Evolutionary conservation across 2,113 vertebrate species (phyloP).

Genomic region (Mesembrinibis cayennensis): DNA sequence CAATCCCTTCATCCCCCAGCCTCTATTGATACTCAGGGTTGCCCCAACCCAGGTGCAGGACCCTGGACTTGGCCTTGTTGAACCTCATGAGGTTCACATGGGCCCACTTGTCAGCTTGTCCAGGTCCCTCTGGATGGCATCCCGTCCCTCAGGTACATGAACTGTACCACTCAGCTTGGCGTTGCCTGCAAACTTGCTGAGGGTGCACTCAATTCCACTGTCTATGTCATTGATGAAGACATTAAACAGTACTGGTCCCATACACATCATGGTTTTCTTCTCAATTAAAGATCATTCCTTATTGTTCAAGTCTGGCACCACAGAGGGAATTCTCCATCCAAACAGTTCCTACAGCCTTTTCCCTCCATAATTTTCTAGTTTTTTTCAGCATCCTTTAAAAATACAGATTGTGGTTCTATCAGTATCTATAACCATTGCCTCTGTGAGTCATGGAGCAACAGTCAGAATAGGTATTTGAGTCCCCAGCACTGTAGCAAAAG

Average conservation of each 20-base stretch:
- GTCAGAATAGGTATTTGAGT: background rate
- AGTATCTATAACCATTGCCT: background rate
- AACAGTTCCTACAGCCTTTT: background rate
- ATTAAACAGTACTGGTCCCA: background rate
- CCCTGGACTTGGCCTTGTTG: background rate
- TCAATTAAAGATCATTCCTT: background rate
- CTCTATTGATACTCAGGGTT: rapidly evolving
- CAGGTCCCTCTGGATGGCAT: background rate
- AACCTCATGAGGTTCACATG: background rate
- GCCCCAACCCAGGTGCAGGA: background rate
- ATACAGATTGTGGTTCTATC: background rate
- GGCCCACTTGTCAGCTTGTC: background rate
- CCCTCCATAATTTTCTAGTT: background rate
- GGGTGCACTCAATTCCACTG: rapidly evolving
- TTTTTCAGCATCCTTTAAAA: background rate
- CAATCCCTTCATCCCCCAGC: background rate
- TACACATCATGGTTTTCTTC: background rate
- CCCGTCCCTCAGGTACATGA: background rate
- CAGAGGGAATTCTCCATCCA: background rate
- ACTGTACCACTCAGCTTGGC: background rate
- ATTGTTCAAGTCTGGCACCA: background rate
- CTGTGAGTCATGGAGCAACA: background rate
- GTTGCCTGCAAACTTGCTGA: background rate
- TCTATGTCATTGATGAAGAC: background rate
- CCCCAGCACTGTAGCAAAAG: background rate